Evolutionary conservation across 92 coral and sea anemone genomes (phyloP).

Genomic region (Phenganax subtilis): DNA sequence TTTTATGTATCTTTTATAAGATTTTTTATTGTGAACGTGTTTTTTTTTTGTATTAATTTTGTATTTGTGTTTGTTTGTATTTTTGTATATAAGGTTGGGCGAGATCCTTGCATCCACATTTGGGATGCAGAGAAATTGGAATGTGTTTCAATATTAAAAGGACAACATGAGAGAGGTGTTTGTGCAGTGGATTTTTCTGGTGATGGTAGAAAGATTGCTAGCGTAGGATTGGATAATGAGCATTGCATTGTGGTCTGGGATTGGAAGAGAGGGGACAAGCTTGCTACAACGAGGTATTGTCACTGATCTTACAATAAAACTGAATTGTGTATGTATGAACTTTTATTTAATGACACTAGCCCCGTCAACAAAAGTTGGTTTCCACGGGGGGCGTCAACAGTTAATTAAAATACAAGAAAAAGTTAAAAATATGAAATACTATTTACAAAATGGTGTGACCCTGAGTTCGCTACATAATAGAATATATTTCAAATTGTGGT

Average conservation of each 20-base stretch:
- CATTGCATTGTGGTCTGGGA: conserved; percentile 96
- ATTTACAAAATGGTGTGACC: too few relatives aligned
- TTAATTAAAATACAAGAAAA: too few relatives aligned
- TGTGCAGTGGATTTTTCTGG: conserved; percentile 99
- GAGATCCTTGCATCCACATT: conserved; percentile 88
- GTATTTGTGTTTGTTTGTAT: neutral
- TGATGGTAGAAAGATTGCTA: conserved; percentile 93
- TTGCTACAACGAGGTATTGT: conserved; percentile 85
- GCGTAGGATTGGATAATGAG: conserved; percentile 92
- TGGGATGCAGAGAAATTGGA: conserved; percentile 94
- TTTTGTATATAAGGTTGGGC: conserved; percentile 65
- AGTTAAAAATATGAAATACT: too few relatives aligned
- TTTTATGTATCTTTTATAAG: too few relatives aligned
- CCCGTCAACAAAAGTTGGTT: too few relatives aligned
- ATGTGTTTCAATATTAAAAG: conserved; percentile 79
- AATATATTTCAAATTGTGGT: too few relatives aligned
- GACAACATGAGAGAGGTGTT: conserved; percentile 90
- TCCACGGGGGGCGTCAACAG: too few relatives aligned
- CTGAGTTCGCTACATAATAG: too few relatives aligned
- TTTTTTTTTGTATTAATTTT: neutral
- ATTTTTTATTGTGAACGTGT: too few relatives aligned
- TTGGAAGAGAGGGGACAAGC: conserved; percentile 95
- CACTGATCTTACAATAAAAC: neutral
- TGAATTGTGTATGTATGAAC: too few relatives aligned
- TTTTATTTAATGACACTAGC: too few relatives aligned